phyloP scores from a whole-genome alignment of 2,113 vertebrate species.

The Trogon surrucura region DNA sequence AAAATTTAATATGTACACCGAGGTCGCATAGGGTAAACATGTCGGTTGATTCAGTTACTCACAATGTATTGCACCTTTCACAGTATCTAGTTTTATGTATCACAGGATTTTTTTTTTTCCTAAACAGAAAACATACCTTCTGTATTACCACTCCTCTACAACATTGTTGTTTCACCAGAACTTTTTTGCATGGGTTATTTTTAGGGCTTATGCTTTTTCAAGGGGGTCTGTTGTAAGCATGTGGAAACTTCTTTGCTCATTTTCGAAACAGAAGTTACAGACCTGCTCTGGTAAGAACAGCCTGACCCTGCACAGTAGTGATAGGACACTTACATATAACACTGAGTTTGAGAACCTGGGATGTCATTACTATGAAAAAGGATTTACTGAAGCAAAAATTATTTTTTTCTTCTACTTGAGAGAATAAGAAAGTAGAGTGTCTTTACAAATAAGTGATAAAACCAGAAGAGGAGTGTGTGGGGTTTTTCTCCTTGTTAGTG shows the following conservation, averaged over 20 bases:
- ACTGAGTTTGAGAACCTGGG: background rate
- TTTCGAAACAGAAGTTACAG: background rate
- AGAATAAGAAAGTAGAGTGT: no score
- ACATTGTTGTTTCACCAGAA: background rate
- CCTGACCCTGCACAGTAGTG: background rate
- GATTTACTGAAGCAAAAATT: background rate
- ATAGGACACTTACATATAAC: rapidly evolving
- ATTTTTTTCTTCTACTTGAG: background rate
- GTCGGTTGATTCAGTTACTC: background rate
- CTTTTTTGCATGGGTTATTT: background rate
- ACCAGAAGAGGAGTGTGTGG: no score
- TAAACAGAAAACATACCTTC: background rate
- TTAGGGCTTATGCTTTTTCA: background rate
- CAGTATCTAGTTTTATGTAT: background rate
- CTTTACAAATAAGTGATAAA: no score
- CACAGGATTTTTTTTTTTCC: rapidly evolving
- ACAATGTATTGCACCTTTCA: background rate
- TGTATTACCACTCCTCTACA: background rate
- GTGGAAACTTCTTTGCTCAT: background rate
- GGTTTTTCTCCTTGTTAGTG: no score
- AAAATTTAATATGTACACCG: background rate
- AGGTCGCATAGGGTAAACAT: background rate
- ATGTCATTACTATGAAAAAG: background rate
- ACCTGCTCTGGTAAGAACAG: background rate
- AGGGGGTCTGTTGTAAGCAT: background rate